Conservation (phyloP, 1,140 invertebrate genomes). For the Halotydeus destructor region DNA sequence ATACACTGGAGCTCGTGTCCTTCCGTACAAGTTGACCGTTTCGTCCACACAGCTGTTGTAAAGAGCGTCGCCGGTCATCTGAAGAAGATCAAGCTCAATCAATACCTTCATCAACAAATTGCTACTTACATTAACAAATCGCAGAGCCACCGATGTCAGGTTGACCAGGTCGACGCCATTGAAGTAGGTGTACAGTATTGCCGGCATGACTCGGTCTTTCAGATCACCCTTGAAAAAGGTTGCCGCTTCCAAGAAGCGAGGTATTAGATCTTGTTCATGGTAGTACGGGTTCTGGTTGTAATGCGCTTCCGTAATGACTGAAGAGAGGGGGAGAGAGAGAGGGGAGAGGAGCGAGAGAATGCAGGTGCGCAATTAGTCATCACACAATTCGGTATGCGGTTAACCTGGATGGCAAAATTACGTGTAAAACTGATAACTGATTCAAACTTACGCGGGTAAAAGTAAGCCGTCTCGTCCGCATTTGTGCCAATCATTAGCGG, state of each 20-base stretch:
- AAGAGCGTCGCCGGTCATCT: slow-evolving; percentile 18
- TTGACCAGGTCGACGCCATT: slow-evolving; percentile 14
- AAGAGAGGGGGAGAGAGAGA: neutral
- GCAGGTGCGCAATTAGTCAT: neutral
- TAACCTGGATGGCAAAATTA: too few species aligned
- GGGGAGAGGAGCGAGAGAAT: neutral
- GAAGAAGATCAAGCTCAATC: neutral
- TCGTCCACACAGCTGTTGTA: slow-evolving; percentile 17
- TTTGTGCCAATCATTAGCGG: slow-evolving; percentile 37
- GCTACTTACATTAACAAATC: slow-evolving; percentile 18
- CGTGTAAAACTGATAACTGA: too few species aligned
- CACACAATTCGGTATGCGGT: neutral
- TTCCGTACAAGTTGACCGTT: slow-evolving; percentile 13
- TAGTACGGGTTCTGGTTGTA: neutral
- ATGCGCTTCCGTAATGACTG: neutral
- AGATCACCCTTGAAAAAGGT: slow-evolving; percentile 3
- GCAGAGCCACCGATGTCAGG: slow-evolving; percentile 11
- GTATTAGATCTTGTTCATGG: slow-evolving; percentile 7
- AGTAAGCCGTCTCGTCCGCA: slow-evolving; percentile 33
- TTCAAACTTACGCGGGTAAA: slow-evolving; percentile 21
- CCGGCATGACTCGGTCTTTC: slow-evolving; percentile 8
- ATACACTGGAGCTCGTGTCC: slow-evolving; percentile 18
- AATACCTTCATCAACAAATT: neutral
- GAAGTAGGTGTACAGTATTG: slow-evolving; percentile 16
- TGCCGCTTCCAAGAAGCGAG: slow-evolving; percentile 8